Percentiles rank a stretch among this genome's conserved stretches.
These are phyloP conservation scores for Ursus arctos DNA, from an alignment of 2,113 vertebrate genomes.

Conservation along the genomic window DNA sequence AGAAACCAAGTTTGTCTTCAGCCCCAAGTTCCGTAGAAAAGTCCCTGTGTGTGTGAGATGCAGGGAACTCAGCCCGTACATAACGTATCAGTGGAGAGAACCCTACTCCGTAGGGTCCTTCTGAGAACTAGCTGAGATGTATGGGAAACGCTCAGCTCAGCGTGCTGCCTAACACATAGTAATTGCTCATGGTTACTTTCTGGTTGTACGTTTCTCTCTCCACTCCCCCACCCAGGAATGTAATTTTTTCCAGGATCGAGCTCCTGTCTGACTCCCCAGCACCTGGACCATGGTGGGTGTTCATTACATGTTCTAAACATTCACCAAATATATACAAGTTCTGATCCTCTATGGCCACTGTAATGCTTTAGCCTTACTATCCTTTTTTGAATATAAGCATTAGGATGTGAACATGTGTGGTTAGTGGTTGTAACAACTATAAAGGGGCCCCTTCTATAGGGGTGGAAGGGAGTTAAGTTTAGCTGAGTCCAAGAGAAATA, in stretches of 20 bases:
- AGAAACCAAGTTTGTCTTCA: background rate
- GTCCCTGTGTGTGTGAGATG: background rate
- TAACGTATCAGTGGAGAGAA: background rate
- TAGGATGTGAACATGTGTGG: background rate
- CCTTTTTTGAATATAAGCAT: background rate
- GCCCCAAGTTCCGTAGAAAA: background rate
- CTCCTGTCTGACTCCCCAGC: background rate
- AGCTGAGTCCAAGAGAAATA: background rate
- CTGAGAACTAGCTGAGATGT: background rate
- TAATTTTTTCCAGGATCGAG: background rate
- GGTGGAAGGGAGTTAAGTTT: background rate
- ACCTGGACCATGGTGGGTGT: background rate
- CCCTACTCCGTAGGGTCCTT: background rate
- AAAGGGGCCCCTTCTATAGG: background rate
- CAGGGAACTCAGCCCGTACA: fast-evolving
- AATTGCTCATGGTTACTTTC: background rate
- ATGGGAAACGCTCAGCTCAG: background rate
- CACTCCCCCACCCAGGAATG: background rate
- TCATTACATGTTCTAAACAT: background rate
- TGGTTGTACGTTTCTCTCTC: background rate
- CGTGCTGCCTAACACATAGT: background rate
- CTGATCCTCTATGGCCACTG: fast-evolving
- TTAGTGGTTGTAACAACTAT: background rate
- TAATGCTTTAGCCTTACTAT: background rate
- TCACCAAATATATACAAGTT: background rate